These are phyloP conservation scores for Marisa cornuarietis DNA, from an alignment of 1,140 invertebrate genomes.

Conservation along the genomic window DNA sequence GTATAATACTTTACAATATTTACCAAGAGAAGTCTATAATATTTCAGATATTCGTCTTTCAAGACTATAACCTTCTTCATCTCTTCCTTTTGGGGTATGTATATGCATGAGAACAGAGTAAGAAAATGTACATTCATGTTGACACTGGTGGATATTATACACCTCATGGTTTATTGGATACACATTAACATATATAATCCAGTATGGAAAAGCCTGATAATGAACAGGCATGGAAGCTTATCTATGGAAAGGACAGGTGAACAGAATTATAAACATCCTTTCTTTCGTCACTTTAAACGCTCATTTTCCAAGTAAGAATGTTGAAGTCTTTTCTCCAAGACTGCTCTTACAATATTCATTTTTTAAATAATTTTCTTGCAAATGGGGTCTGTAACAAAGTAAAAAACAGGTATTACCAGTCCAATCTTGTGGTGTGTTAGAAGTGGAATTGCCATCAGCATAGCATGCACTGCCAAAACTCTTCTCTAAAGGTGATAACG, in stretches of 20 bases:
- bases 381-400: background rate
- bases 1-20: too few species aligned
- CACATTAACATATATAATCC: background rate
- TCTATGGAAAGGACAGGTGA: too few species aligned
- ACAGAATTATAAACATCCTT: background rate
- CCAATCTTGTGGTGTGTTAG: constrained; percentile 43
- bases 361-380: too few species aligned
- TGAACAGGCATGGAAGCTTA: too few species aligned
- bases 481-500: constrained; percentile 38
- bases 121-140: too few species aligned
- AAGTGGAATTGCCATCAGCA: constrained; percentile 29
- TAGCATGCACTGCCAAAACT: constrained; percentile 35
- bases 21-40: too few species aligned
- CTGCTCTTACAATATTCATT: background rate
- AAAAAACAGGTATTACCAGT: constrained; percentile 38
- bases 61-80: too few species aligned
- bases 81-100: too few species aligned
- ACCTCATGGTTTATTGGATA: too few species aligned
- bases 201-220: background rate
- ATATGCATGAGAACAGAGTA: too few species aligned
- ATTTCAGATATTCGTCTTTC: too few species aligned
- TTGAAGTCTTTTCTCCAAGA: background rate
- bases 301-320: background rate
- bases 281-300: background rate
- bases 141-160: too few species aligned